phyloP scores from a whole-genome alignment of 2,888 invertebrate species.

The Stenodera caucasica region DNA sequence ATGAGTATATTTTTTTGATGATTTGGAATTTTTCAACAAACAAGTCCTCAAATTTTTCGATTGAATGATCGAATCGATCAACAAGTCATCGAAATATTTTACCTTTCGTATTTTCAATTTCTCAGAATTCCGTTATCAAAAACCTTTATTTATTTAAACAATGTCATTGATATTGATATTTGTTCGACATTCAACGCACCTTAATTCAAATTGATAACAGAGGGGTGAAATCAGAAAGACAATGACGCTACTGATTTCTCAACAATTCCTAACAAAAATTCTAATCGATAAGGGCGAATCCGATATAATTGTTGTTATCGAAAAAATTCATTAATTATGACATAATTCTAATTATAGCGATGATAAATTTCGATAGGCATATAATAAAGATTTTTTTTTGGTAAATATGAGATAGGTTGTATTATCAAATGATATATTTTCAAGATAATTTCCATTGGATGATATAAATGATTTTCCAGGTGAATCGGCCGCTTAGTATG shows the following conservation, averaged over 20 bases:
- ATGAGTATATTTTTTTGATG: too few species aligned
- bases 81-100: not conserved
- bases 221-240: too few species aligned
- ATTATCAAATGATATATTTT: conserved; percentile 42
- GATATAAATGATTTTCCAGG: conserved; percentile 60
- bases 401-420: conserved; percentile 48
- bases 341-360: too few species aligned
- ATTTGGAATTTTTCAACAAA: too few species aligned
- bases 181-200: conserved; percentile 15
- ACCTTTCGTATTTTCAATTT: not conserved
- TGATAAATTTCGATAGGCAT: too few species aligned
- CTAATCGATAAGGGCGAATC: too few species aligned
- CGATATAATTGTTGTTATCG: too few species aligned
- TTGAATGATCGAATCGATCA: not conserved
- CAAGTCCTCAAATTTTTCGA: too few species aligned
- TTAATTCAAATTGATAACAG: conserved; percentile 15
- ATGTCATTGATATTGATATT: conserved; percentile 17
- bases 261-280: too few species aligned
- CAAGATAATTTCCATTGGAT: conserved; percentile 43
- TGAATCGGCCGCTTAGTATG: conserved; percentile 94
- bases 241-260: too few species aligned
- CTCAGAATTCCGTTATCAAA: not conserved
- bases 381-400: conserved; percentile 41
- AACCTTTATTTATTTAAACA: conserved; percentile 13
- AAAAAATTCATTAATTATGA: too few species aligned